Evolutionary conservation across 2,888 invertebrate species (phyloP).

Genomic region (Mechanitis mazaeus): DNA sequence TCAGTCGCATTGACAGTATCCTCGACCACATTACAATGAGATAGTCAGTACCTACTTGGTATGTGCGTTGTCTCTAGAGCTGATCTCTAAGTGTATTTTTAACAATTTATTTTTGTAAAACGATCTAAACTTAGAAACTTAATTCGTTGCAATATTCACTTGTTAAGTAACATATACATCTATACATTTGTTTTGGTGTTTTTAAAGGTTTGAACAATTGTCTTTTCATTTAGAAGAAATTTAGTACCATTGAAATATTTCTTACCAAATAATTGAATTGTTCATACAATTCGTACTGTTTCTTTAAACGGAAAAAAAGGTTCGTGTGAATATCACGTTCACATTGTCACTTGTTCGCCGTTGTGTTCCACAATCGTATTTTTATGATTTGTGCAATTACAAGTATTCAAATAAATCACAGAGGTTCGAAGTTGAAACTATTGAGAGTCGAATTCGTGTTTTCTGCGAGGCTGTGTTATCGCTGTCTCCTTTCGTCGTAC

Average conservation of each 20-base stretch:
- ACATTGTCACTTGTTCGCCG: slow-evolving; percentile 32
- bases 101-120: no score
- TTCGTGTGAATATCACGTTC: slow-evolving; percentile 25
- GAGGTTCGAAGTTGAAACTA: slow-evolving; percentile 72
- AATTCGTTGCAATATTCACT: no score
- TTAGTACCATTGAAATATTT: slow-evolving; percentile 14
- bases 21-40: no score
- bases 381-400: slow-evolving; percentile 54
- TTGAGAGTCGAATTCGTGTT: slow-evolving; percentile 72
- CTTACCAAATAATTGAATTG: slow-evolving; percentile 14
- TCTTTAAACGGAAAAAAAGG: slow-evolving; percentile 28
- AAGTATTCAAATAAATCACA: slow-evolving; percentile 69
- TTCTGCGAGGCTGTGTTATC: slow-evolving; percentile 61
- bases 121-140: no score
- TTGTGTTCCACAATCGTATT: slow-evolving; percentile 32
- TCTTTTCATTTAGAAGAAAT: neutral
- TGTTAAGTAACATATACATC: no score
- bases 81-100: no score
- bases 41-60: no score
- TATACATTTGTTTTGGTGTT: no score
- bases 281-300: slow-evolving; percentile 14
- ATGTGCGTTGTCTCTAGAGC: no score
- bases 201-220: neutral
- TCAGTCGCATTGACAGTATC: no score
- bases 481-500: slow-evolving; percentile 46